Percentiles rank a stretch among this genome's conserved stretches.
Conservation (phyloP, 2,888 invertebrate species). For the Caradrina kadenii region DNA sequence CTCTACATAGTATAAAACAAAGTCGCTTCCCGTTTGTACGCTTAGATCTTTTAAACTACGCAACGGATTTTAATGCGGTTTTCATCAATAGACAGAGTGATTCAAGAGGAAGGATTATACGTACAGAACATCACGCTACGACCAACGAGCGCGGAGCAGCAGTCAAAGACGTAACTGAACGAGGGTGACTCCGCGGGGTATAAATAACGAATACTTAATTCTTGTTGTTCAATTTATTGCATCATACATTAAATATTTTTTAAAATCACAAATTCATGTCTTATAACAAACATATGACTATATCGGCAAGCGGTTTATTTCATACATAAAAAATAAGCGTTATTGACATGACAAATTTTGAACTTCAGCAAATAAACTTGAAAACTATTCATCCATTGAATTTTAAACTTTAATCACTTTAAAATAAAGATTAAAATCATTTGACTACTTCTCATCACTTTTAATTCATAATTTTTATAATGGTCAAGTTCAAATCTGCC, state of each 20-base stretch:
- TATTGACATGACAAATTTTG: constrained; percentile 6
- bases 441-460: background rate
- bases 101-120: too few relatives aligned
- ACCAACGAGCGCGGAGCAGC: too few relatives aligned
- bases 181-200: too few relatives aligned
- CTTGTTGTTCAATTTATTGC: constrained; percentile 32
- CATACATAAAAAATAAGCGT: constrained; percentile 28
- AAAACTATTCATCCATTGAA: background rate
- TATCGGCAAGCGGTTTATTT: constrained; percentile 42
- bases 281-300: constrained; percentile 24
- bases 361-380: background rate
- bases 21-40: too few relatives aligned
- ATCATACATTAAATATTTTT: constrained; percentile 10
- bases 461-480: background rate
- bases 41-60: too few relatives aligned
- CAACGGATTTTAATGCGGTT: too few relatives aligned
- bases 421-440: background rate
- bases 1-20: too few relatives aligned
- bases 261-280: constrained; percentile 7
- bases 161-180: too few relatives aligned
- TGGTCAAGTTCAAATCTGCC: constrained; percentile 16
- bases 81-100: too few relatives aligned
- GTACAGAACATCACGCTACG: too few relatives aligned
- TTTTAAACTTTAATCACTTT: background rate
- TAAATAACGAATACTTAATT: background rate